Conservation (phyloP, 1,140 invertebrate genomes). For the Drosophila nasuta region DNA sequence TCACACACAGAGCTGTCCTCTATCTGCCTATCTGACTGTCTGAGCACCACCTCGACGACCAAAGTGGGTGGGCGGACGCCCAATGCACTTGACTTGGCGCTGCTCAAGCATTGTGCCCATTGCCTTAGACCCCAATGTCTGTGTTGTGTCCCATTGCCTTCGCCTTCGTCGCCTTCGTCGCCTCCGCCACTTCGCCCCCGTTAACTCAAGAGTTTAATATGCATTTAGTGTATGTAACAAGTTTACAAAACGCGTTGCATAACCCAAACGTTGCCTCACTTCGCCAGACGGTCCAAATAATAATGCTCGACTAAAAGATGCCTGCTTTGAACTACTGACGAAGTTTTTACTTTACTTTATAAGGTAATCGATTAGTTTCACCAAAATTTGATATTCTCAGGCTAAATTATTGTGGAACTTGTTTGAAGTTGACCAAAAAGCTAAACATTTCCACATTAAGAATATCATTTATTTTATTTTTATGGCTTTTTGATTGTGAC, state of each 20-base stretch:
- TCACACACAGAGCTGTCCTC: not conserved
- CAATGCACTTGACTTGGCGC: constrained; percentile 74
- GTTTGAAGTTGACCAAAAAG: no score
- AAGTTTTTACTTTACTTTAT: no score
- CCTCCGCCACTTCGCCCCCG: not conserved
- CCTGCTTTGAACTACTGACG: not conserved
- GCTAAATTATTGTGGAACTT: no score
- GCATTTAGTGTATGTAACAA: constrained; percentile 80
- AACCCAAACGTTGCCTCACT: constrained; percentile 31
- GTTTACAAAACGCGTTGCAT: constrained; percentile 69
- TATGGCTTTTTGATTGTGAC: no score
- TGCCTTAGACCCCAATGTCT: not conserved
- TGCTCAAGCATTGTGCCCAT: constrained; percentile 60
- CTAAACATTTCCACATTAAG: no score
- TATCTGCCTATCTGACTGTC: constrained; percentile 15
- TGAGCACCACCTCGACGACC: constrained; percentile 16
- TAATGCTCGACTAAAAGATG: no score
- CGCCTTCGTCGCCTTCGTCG: not conserved
- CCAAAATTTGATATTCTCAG: no score
- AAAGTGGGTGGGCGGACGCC: constrained; percentile 29
- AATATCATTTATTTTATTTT: no score
- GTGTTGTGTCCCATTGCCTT: constrained; percentile 1
- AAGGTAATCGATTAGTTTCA: no score
- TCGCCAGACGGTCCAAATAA: not conserved
- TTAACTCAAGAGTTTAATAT: constrained; percentile 77